phyloP scores from a whole-genome alignment of 2,797 vertebrate species.

The Alectoris magna region DNA sequence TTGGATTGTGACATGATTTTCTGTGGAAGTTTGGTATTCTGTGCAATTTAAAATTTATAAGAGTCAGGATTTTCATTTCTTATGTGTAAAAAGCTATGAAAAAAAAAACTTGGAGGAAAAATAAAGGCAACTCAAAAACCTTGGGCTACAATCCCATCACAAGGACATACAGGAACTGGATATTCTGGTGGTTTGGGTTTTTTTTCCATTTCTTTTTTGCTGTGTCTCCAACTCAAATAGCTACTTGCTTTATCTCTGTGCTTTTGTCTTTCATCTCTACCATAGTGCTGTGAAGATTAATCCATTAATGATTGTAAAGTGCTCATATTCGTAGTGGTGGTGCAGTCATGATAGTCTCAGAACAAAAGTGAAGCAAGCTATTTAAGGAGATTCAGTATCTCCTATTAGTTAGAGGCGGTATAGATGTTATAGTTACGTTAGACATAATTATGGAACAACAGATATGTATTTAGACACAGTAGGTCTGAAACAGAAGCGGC shows the following conservation, averaged over 20 bases:
- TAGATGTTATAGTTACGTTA: background rate
- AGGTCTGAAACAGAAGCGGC: background rate
- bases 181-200: background rate
- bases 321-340: conserved; percentile 23
- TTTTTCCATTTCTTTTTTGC: background rate
- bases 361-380: conserved; percentile 54
- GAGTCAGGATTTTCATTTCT: background rate
- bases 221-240: conserved; percentile 3
- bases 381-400: conserved; percentile 33
- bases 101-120: background rate
- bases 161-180: background rate
- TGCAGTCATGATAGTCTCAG: background rate
- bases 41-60: background rate
- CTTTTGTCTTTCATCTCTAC: conserved; percentile 51
- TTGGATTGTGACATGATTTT: background rate
- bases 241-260: conserved; percentile 13
- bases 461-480: background rate
- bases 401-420: background rate
- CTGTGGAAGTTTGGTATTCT: background rate
- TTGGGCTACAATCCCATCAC: background rate
- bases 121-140: background rate
- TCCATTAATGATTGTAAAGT: conserved; percentile 51
- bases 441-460: background rate
- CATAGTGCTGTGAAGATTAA: conserved; percentile 51
- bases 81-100: background rate